Evolutionary conservation across 1,140 invertebrate species (phyloP), one percentile per base, ranked within the genome.

Genomic region (Temnothorax longispinosus): DNA sequence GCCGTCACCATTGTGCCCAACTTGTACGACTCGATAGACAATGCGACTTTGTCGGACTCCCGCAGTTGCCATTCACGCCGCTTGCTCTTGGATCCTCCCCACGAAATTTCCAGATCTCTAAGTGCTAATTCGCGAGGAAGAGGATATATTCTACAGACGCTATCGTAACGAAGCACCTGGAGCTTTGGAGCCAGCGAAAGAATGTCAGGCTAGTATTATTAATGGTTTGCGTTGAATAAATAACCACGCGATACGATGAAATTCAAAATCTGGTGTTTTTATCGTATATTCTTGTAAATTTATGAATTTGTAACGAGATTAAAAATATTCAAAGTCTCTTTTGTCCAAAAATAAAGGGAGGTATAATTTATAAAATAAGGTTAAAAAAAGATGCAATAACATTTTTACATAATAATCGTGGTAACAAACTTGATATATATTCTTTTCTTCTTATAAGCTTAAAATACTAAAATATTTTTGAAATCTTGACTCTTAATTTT

Each of bases 1-100:
- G 84, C 90, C 89, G 74, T 90, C 89, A 72, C 88, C 90, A 93
- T 93, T 93, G 93, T 93, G 71, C 88, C 62, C 71, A 72, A 88
- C 90, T 84, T 80, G 88, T 86, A 88, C 71, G 60, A 69, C 13
- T 54, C 85, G 84, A 87, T 75, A 89, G 88, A 92, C 91, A 91
- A 91, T 91, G 88, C 90, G 90, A 92, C 90, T 91, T 90, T 88
- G 90, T 88, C 84, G 80, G 85, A 74, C 41, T 60, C n/a, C 65
- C 77, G 89, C 72, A 56, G 75, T 78, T 77, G 64, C 77, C 71
- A 74, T 90, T 87, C 75, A 67, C 81, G 64, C 88, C 80, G 72
- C 47, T 54, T 47, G 50, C 18, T 69, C 72, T 54, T 41, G 27
- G 47, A 67, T 54, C 35, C 62, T 84, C 52, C 54, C 54, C 65